A percentile compares a stretch with the other conserved stretches of the same genome.
Evolutionary conservation across 2,113 vertebrate species (phyloP).

Genomic region (Cynoglossus semilaevis): DNA sequence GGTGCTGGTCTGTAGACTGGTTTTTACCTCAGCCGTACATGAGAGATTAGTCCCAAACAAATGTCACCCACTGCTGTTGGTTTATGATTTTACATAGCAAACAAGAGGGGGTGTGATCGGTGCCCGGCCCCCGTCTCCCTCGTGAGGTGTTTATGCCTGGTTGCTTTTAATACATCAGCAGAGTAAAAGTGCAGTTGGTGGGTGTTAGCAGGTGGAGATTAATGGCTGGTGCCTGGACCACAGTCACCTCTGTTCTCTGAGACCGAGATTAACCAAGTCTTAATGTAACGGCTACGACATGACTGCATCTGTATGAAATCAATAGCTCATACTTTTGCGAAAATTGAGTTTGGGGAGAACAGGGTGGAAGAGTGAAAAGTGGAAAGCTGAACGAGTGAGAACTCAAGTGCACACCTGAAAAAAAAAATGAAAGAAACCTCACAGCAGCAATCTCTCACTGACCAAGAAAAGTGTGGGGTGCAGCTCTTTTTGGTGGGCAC

Average conservation of each 20-base stretch:
- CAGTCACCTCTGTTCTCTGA: conserved; percentile 45
- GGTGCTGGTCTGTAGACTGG: not conserved
- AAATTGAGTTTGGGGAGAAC: conserved; percentile 62
- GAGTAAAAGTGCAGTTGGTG: conserved; percentile 24
- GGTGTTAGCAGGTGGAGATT: conserved; percentile 60
- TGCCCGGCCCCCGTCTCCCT: conserved; percentile 51
- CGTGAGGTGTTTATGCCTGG: conserved; percentile 59
- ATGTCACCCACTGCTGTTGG: conserved; percentile 12
- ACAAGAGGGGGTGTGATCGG: conserved; percentile 50
- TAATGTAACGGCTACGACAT: conserved; percentile 70
- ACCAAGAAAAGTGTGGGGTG: too few species aligned
- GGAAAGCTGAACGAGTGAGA: conserved; percentile 6
- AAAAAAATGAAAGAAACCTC: too few species aligned
- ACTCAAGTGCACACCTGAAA: conserved; percentile 3
- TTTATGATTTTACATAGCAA: conserved; percentile 51
- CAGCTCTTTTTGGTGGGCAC: too few species aligned
- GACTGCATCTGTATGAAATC: conserved; percentile 66
- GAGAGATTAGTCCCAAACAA: conserved; percentile 8
- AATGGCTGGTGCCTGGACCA: conserved; percentile 41
- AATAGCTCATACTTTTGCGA: conserved; percentile 73
- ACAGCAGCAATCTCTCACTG: too few species aligned
- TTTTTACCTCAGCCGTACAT: conserved; percentile 7
- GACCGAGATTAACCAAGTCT: conserved; percentile 62
- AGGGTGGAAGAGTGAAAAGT: conserved; percentile 8
- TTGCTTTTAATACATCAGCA: conserved; percentile 66